Evolutionary conservation across 2,797 vertebrate species (phyloP).

Genomic region (Trachurus trachurus): DNA sequence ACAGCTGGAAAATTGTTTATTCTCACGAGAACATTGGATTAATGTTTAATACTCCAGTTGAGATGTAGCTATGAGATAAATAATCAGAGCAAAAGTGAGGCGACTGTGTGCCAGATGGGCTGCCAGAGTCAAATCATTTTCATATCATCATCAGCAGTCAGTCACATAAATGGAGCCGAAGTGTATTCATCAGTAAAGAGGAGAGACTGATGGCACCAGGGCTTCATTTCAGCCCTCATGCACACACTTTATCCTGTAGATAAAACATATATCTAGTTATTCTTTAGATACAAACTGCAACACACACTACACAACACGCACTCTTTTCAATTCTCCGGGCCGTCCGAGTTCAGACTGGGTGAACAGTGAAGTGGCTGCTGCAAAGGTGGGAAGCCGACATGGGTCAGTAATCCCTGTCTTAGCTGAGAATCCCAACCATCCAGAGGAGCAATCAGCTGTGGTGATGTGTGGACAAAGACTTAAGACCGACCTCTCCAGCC

Average conservation of each 20-base stretch:
- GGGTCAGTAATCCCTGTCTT: conserved; percentile 82
- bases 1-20: neutral
- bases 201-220: neutral
- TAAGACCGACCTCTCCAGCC: conserved; percentile 59
- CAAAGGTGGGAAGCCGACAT: conserved; percentile 71
- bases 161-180: neutral
- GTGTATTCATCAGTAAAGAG: neutral
- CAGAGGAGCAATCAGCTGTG: conserved; percentile 79
- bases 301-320: neutral
- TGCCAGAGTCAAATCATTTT: neutral
- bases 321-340: conserved; percentile 41
- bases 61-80: neutral
- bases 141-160: neutral
- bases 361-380: conserved; percentile 49
- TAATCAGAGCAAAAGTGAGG: neutral
- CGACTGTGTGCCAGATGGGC: neutral
- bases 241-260: neutral
- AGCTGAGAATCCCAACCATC: conserved; percentile 82
- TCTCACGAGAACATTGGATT: neutral
- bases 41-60: neutral
- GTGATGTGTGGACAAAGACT: conserved; percentile 81
- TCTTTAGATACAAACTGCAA: conserved; percentile 12
- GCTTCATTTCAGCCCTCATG: neutral
- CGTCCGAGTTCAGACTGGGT: conserved; percentile 47
- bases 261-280: neutral